phyloP scores from a whole-genome alignment of 2,113 vertebrate species.

The western clawed frog (Xenopus tropicalis) region UCB_Xtro_10.0 CM004451.2:33693501-33694000 shows the following conservation, averaged over 20 bases:
- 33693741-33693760: background rate
- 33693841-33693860: background rate
- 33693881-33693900: no score
- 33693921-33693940: no score
- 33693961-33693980: no score
- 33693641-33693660: background rate
- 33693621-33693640: background rate
- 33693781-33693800: background rate
- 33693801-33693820: no score
- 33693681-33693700: constrained; percentile 1
- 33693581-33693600: background rate
- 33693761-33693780: background rate
- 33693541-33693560: no score
- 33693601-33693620: background rate
- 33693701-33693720: background rate
- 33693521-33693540: no score
- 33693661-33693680: background rate
- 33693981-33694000: no score
- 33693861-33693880: constrained; percentile 1
- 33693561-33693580: background rate
- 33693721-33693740: background rate
- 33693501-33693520: no score
- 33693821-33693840: no score
- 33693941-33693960: no score
- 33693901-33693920: no score